Base-by-base conservation (phyloP, 2,888 invertebrate genomes). In the Hirtodrosophila confusa region DNA sequence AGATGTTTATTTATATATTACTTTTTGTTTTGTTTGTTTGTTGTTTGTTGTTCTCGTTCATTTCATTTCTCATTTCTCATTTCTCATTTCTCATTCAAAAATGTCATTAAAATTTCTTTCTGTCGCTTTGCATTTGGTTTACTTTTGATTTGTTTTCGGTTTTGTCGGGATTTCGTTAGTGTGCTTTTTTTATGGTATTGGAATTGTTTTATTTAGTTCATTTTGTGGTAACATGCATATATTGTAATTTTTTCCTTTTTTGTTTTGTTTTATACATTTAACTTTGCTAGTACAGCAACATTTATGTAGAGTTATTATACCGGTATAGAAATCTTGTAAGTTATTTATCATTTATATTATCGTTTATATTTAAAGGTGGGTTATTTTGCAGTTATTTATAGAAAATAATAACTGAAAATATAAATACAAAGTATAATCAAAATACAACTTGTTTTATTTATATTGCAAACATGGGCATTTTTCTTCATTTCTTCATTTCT, bases 351-450 rank as follows among this genome's bases (percentile, higher is more conserved):
- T 68, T 66, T 50, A 72, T 72, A 55, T 70, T 80, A 74, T 74
- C 27, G 54, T 86, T 86, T 79, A 84, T 74, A 75, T 72, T 78
- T 88, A 88, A 87, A 89, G 88, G 88, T 89, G 88, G 88, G 88
- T 89, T 89, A 89, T 86, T 89, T 89, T 89, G 88, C 89, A 89
- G 75, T 86, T 74, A 80, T 78, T 86, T 78, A 78, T 80, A 66
- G 54, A 69, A 71, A 69, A 63, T 40, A n/a, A 69, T 75, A 41
- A 61, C 48, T 41, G 29, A 74, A 61, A 44, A 39, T 37, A 3
- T 6, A 60, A 64, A 50, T 49, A 50, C 47, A 4, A 73, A 65
- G 54, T 33, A n/a, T 50, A 48, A 68, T 48, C 12, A 37, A 43
- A 62, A 51, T 31, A 40, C 40, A 48, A 49, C 17, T 45, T 10